Evolutionary conservation across 2,888 invertebrate species (phyloP), one percentile per base, ranked within the genome.

Genomic region (Liodrosophila aerea): DNA sequence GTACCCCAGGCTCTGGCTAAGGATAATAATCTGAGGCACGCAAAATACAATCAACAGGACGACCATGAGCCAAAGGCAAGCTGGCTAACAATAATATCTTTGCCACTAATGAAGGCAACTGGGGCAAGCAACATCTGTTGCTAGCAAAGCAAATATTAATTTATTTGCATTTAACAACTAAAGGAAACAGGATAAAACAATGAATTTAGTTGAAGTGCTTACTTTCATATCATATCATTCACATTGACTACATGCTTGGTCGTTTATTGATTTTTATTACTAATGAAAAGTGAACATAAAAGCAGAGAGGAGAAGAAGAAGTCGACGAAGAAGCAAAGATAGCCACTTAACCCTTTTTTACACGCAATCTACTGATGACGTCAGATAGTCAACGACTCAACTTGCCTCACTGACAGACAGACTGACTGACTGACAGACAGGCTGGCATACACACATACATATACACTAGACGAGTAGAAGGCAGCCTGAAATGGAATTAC

Each of bases 301-400:
- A 70, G 12, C 56, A 50, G 54, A 61, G 34, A 22, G 12, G 45
- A 45, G 58, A 54, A 31, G 0, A 18, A n/a, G 30, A 5, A 22
- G n/a, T n/a, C n/a, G n/a, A n/a, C n/a, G 33, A 22, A 34, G 22
- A 29, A 53, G 43, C n/a, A 33, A 34, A 46, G 47, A 29, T 37
- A 56, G 61, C 70, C 78, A 83, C 81, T 81, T 81, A 81, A 81
- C 81, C 81, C 81, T 73, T 81, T 73, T 81, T 85, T 81, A 67
- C 83, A 82, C 72, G 85, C 72, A 85, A 85, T 81, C 85, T 78
- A 49, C 54, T 60, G 83, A 82, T 81, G 85, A 81, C 81, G 81
- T 81, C 85, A 81, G 85, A 76, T 78, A 71, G 51, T 47, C 60
- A 53, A 41, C 51, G 50, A 45, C 54, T 31, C 18, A 36, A 22